Evolutionary conservation across 2,888 invertebrate genomes (phyloP).

Genomic region (Apamea sordens): DNA sequence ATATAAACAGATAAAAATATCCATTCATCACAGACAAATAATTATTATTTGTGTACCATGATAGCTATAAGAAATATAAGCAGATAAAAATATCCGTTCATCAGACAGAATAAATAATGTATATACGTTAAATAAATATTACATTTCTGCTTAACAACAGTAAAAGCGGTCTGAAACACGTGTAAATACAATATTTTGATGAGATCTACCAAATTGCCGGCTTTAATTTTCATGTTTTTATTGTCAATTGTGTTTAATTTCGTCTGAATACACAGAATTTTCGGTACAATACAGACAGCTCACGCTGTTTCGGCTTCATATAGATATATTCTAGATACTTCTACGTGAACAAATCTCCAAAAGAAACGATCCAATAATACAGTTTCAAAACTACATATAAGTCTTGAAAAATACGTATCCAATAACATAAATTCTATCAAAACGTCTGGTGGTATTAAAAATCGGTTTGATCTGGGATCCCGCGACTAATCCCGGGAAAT

Average conservation of each 20-base stretch:
- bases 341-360: background rate
- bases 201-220: conserved; percentile 22
- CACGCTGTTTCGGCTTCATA: no score
- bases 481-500: conserved; percentile 61
- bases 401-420: conserved; percentile 39
- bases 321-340: background rate
- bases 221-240: conserved; percentile 16
- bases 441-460: conserved; percentile 57
- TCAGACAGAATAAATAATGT: background rate
- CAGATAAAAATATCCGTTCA: background rate
- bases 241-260: conserved; percentile 19
- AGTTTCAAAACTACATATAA: conserved; percentile 12
- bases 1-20: background rate
- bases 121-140: conserved; percentile 9
- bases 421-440: conserved; percentile 55
- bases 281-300: background rate
- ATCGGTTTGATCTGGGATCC: conserved; percentile 50
- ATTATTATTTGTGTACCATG: no score
- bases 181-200: conserved; percentile 39
- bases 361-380: background rate
- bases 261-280: background rate
- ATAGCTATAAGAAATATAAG: no score
- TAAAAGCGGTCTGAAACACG: conserved; percentile 23
- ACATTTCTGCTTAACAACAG: conserved; percentile 17
- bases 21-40: background rate